Evolutionary conservation across 2,888 invertebrate species (phyloP).

Genomic region (Noctua fimbriata): DNA sequence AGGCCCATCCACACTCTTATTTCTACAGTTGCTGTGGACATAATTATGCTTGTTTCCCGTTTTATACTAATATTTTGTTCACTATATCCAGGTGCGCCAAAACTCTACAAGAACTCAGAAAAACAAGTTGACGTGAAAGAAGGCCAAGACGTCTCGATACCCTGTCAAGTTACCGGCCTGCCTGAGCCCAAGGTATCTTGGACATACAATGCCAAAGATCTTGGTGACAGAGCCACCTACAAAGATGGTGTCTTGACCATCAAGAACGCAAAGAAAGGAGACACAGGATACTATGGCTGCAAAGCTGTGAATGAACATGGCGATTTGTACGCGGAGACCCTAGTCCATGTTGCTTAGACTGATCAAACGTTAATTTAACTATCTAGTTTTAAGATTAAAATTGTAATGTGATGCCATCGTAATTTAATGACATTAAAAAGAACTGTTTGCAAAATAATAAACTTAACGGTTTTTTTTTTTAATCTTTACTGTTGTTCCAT

Average conservation of each 20-base stretch:
- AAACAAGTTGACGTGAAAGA: constrained; percentile 68
- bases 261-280: constrained; percentile 72
- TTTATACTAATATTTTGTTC: background rate
- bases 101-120: constrained; percentile 71
- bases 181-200: constrained; percentile 75
- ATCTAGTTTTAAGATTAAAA: constrained; percentile 29
- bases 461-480: background rate
- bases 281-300: constrained; percentile 84
- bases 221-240: constrained; percentile 63
- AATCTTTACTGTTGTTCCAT: background rate
- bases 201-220: constrained; percentile 76
- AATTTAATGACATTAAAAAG: constrained; percentile 28
- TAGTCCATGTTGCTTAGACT: constrained; percentile 62
- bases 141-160: constrained; percentile 77
- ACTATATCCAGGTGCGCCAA: constrained; percentile 75
- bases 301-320: constrained; percentile 76
- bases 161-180: constrained; percentile 75
- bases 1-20: background rate
- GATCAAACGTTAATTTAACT: constrained; percentile 5
- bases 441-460: constrained; percentile 1
- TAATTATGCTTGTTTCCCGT: background rate
- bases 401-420: background rate
- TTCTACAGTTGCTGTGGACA: too few species aligned
- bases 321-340: constrained; percentile 74
- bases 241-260: constrained; percentile 75